Evolutionary conservation across 2,113 vertebrate species (phyloP).

Genomic region (Phyllostomus discolor): DNA sequence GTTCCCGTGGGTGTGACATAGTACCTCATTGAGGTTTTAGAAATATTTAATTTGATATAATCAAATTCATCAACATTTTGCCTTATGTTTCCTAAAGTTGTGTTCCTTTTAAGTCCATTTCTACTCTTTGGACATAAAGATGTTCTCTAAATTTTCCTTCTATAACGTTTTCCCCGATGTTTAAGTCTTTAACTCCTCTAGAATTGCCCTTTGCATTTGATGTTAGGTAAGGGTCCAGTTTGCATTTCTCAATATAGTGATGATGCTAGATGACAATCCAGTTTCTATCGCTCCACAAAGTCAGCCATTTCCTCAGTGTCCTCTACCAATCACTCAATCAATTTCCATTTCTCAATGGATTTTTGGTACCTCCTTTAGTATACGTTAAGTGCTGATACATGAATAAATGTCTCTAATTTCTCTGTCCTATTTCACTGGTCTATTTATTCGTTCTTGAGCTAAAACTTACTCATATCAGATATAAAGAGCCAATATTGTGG

Average conservation of each 20-base stretch:
- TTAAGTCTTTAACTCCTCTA: neutral
- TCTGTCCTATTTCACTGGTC: neutral
- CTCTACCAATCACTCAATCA: neutral
- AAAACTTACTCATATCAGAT: neutral
- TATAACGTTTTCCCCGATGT: neutral
- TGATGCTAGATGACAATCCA: neutral
- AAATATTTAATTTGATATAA: neutral
- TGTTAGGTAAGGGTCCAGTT: neutral
- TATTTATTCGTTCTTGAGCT: neutral
- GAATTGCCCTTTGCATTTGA: neutral
- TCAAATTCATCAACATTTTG: neutral
- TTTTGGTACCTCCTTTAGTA: neutral
- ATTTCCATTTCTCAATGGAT: neutral
- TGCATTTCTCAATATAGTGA: neutral
- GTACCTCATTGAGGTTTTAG: neutral
- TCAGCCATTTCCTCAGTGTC: neutral
- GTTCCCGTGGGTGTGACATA: neutral
- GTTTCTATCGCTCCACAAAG: neutral
- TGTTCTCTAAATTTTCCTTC: neutral
- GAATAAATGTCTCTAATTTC: neutral
- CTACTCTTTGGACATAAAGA: neutral
- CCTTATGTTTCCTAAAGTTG: neutral
- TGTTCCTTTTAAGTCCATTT: neutral
- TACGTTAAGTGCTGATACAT: neutral
- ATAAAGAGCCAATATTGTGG: neutral